Conservation (phyloP, 2,888 invertebrate genomes). For the Microctonus brassicae region DNA sequence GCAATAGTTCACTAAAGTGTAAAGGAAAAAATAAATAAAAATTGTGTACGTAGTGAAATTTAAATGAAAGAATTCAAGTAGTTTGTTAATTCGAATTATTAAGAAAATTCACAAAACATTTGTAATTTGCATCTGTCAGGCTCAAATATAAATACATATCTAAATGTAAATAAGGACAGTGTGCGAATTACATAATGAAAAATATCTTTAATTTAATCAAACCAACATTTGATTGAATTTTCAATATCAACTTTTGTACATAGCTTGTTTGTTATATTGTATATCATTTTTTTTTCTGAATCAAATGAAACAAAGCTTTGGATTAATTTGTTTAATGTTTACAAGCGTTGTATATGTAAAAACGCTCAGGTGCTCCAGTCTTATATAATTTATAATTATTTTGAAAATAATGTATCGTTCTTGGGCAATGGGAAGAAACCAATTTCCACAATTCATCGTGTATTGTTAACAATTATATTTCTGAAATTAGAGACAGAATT, state of each 20-base stretch:
- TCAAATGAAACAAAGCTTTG: neutral
- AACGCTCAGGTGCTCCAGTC: neutral
- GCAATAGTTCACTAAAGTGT: neutral
- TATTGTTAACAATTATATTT: neutral
- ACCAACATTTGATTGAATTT: neutral
- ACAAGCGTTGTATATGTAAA: neutral
- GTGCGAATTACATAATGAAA: neutral
- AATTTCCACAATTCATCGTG: neutral
- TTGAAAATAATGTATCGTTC: neutral
- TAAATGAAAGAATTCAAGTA: too few relatives aligned
- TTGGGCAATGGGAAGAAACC: neutral
- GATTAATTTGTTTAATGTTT: neutral
- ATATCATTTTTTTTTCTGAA: neutral
- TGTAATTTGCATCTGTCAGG: neutral
- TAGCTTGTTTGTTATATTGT: too few relatives aligned
- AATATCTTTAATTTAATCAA: neutral
- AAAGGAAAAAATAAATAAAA: neutral
- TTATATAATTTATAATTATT: neutral
- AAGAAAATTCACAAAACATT: too few relatives aligned
- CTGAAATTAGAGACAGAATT: neutral
- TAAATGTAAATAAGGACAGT: slow-evolving; percentile 7
- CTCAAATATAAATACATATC: slow-evolving; percentile 1
- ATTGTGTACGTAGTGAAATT: too few relatives aligned
- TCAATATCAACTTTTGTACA: neutral
- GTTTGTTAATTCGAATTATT: too few relatives aligned